Base-by-base conservation (phyloP, 2,113 vertebrate species). In the Limanda limanda region DNA sequence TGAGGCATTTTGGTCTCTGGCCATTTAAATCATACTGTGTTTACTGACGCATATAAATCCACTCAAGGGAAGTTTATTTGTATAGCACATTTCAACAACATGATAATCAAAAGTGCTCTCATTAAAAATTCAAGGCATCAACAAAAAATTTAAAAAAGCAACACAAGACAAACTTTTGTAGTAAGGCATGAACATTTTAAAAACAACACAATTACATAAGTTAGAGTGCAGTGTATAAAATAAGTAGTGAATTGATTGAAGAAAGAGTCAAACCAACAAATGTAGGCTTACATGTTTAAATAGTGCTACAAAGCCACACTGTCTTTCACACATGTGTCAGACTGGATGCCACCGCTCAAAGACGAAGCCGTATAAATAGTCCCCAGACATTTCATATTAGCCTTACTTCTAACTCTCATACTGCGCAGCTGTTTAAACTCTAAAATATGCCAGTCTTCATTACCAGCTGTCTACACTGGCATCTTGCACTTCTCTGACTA, bases 361-460 rank as follows among this genome's bases (percentile, higher is more conserved):
- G 17, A 64, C 7, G 71, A 76, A 71, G 57, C 63, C 12, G 42
- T 66, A 59, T 54, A 65, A 72, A 74, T 52, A 71, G 60, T 70
- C 71, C 67, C 64, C 13, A 27, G 35, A 12, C n/a, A 15, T 84
- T 42, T 76, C 64, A 66, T 60, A 73, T 81, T 76, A 66, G 24
- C 20, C 62, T 71, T 81, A 35, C 59, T 74, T 61, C 55, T 52
- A 17, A 58, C 63, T 52, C 23, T 71, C 60, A 60, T 12, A 14
- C 35, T 51, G 54, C 62, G 67, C 60, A 78, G 73, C 76, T 69
- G 42, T 81, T 85, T 73, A 58, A 85, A 68, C 65, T 51, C 54
- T 63, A 60, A 73, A 78, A 83, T 76, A 79, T 76, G 78, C 55
- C 76, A 78, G 69, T 71, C 78, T 79, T 58, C 74, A 73, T 83